Evolutionary conservation across 2,113 vertebrate species (phyloP).

Genomic region (Bombycilla garrulus): DNA sequence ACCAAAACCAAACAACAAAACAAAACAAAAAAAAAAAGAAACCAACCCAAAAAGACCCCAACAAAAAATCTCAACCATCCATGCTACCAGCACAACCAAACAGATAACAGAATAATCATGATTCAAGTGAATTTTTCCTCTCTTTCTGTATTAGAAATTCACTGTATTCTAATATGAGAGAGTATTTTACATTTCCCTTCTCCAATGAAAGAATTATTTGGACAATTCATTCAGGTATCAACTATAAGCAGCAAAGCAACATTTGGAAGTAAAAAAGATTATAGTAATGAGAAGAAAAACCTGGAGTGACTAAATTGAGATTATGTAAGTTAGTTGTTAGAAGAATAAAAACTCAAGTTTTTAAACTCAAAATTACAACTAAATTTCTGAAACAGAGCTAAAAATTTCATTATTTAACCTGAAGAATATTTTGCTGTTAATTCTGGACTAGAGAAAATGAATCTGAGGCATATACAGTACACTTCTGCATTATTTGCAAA

Average conservation of each 20-base stretch:
- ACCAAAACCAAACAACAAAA: too few species aligned
- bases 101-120: not conserved
- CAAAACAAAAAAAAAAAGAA: too few species aligned
- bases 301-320: not conserved
- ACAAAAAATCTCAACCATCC: accelerated
- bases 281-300: not conserved
- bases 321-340: not conserved
- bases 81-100: not conserved
- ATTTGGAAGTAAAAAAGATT: not conserved
- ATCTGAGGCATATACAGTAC: not conserved
- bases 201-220: not conserved
- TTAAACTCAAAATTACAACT: not conserved
- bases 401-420: not conserved
- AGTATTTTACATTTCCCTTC: not conserved
- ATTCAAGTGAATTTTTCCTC: not conserved
- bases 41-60: not conserved
- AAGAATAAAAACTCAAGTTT: not conserved
- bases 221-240: not conserved
- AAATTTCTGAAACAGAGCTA: not conserved
- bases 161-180: not conserved
- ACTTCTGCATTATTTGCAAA: not conserved
- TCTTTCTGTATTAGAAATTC: not conserved
- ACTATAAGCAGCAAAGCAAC: not conserved
- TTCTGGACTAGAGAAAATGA: not conserved
- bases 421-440: not conserved